Evolutionary conservation across 1,140 invertebrate genomes (phyloP).

Genomic region (Liolophura sinensis): DNA sequence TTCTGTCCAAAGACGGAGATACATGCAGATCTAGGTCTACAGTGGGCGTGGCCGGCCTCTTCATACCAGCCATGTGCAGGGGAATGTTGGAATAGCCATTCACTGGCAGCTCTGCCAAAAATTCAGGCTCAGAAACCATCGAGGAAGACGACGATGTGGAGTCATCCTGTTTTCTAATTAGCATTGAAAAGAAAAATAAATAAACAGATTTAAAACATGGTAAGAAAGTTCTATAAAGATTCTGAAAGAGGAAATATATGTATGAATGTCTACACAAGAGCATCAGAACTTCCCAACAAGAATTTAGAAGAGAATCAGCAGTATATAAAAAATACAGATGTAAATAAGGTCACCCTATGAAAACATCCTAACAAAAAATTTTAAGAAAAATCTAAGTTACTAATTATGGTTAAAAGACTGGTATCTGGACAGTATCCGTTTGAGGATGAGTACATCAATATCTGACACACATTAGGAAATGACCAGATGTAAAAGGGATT

Average conservation of each 20-base stretch:
- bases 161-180: slow-evolving; percentile 25
- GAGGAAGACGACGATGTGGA: slow-evolving; percentile 20
- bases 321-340: too few species aligned
- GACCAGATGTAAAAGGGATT: too few species aligned
- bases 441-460: too few species aligned
- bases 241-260: slow-evolving; percentile 7
- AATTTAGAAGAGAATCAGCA: too few species aligned
- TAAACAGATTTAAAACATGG: not conserved
- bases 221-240: not conserved
- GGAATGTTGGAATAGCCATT: slow-evolving; percentile 6
- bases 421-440: too few species aligned
- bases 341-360: too few species aligned
- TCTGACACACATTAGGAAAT: too few species aligned
- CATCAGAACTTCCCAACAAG: too few species aligned
- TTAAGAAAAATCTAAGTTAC: too few species aligned
- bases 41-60: slow-evolving; percentile 16
- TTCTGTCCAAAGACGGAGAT: not conserved
- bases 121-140: slow-evolving; percentile 20
- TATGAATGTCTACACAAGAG: not conserved
- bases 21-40: slow-evolving; percentile 5
- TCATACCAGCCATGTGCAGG: slow-evolving; percentile 11
- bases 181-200: slow-evolving; percentile 6
- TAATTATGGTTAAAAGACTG: too few species aligned
- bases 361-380: too few species aligned
- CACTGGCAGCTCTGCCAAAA: slow-evolving; percentile 19